Percentiles rank a stretch among this genome's conserved stretches.
Conservation (phyloP, 1,140 invertebrate species). For the Meteorus sp. region DNA sequence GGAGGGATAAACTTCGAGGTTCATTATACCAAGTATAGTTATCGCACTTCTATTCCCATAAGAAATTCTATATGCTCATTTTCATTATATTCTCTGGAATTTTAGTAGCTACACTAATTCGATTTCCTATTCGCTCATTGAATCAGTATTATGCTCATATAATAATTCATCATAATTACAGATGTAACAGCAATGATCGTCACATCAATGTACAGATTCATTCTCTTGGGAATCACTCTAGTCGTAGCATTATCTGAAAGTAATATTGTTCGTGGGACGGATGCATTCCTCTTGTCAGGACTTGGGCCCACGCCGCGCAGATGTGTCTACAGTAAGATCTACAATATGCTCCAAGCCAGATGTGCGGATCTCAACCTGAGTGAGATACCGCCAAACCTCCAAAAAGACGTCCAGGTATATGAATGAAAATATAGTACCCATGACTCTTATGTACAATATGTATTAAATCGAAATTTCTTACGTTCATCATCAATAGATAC, state of each 20-base stretch:
- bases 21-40: slow-evolving; percentile 5
- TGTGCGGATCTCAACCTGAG: slow-evolving; percentile 8
- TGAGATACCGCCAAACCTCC: slow-evolving; percentile 12
- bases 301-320: neutral
- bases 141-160: neutral
- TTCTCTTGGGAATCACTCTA: neutral
- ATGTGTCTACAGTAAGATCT: slow-evolving; percentile 13
- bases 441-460: too few relatives aligned
- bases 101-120: neutral
- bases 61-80: slow-evolving; percentile 5
- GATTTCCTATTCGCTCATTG: neutral
- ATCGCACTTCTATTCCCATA: neutral
- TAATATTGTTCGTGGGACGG: neutral
- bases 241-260: neutral
- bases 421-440: neutral
- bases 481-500: slow-evolving; percentile 40
- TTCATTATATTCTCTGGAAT: neutral
- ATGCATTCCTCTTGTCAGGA: slow-evolving; percentile 2
- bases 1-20: slow-evolving; percentile 17
- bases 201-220: neutral
- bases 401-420: slow-evolving; percentile 15
- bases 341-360: slow-evolving; percentile 9
- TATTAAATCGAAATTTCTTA: slow-evolving; percentile 1
- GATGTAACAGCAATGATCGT: slow-evolving; percentile 16
- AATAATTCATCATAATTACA: slow-evolving; percentile 2